Evolutionary conservation across 2,888 invertebrate genomes (phyloP), one percentile per base, ranked within the genome.

Genomic region (Torymus aiolomorphi): DNA sequence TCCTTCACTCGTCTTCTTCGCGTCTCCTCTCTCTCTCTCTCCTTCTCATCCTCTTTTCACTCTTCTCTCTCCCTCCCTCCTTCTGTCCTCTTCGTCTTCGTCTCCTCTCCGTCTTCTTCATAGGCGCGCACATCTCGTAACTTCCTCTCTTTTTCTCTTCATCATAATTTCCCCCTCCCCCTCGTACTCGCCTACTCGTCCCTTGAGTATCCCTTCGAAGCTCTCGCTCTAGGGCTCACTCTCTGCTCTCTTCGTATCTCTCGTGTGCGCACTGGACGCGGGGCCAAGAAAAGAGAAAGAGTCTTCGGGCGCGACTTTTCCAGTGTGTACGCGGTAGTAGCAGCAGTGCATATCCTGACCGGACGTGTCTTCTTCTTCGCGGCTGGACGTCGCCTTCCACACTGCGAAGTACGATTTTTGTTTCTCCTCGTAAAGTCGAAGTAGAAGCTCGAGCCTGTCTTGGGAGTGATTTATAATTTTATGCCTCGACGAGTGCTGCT

Each of bases 81-180:
- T 42, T 49, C 57, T 31, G 42, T 20, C 42, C 10, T n/a, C 42
- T 42, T 16, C 16, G 57, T 18, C 57, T 57, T 57, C 42, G 49
- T 49, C 49, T 31, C 61, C 20, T 24, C 20, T 62, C 61, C 24
- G 14, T 71, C 14, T 51, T 61, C 61, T 71, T 69, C 56, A 69
- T 69, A 69, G 56, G 20, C 56, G 14, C 31, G 56, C 31, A 3
- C 31, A 31, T 31, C 31, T 56, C 69, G 31, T 56, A 52, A 61
- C 71, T 61, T 61, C 51, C 31, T 63, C 52, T 20, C 72, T 63
- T 42, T 62, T 54, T 59, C 42, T 65, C 75, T 67, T 61, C 75
- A 52, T 75, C 75, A 75, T 75, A 75, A 75, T 75, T 75, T 75
- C 52, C 57, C 62, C 63, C n/a, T 49, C 31, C n/a, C 61, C 4